Evolutionary conservation across 2,797 vertebrate species (phyloP), one percentile per base, ranked within the genome.

Genomic region (Ficedula albicollis): DNA sequence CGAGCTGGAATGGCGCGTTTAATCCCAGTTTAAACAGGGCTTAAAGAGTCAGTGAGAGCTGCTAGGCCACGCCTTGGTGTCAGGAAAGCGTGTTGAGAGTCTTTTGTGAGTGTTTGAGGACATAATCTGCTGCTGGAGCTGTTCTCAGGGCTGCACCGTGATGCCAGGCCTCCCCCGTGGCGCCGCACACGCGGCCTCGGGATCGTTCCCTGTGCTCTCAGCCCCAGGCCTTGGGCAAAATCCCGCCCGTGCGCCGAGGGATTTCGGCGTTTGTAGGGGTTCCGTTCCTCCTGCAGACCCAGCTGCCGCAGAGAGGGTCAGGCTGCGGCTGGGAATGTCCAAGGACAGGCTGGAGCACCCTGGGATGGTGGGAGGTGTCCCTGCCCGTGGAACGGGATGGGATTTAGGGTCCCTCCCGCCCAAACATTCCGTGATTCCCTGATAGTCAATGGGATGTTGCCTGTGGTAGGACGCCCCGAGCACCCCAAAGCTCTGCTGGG

Each of bases 391-490:
- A 12, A 16, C 27, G 51, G 1, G 27, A 2, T 23, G 59, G n/a
- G 5, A 1, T 79, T 29, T 38, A 2, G 17, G 6, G 15, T 64
- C 18, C 9, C 10, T 49, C 43, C 23, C 23, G 22, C 13, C 38
- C 38, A 11, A 20, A 6, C 68, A 15, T 58, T 25, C 76, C 52
- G 0, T 2, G 13, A 20, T n/a, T 58, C 67, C 25, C 44, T 15
- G 23, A 5, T 6, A 16, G 36, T 20, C 13, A 4, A 1, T 3
- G 32, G 29, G 18, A 5, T 9, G 3, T 27, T 34, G 5, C 16
- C 30, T 1, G 0, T 0, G 0, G 70, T 44, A 30, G n/a, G 59
- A 15, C 0, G 0, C 44, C 89, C 29, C 32, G 8, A 63, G 38
- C 16, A 8, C 6, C 52, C 52, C 39, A 5, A 3, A 68, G 14